Base-by-base conservation (phyloP, 2,888 invertebrate species). In the Spicauda simplicius region DNA sequence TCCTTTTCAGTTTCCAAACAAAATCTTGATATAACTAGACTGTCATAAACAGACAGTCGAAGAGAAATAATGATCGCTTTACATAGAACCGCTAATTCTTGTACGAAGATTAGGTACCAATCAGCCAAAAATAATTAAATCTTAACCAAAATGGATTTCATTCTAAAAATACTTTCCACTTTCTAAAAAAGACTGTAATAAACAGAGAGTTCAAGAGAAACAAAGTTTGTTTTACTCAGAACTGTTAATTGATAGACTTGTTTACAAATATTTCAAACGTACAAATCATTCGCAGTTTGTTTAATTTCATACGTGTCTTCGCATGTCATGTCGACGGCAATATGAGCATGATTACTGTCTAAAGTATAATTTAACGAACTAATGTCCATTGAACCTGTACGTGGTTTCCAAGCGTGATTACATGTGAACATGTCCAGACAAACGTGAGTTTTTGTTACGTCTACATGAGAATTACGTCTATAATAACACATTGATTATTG, bases 381-480 rank as follows among this genome's bases (percentile, higher is more conserved):
- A 25, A 25, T 80, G 81, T 78, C 71, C 81, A 73, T 80, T 84
- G 82, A 83, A 82, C 81, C 73, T 78, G 53, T 73, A 74, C 72
- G 79, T 80, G 78, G 80, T 78, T 75, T 76, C 71, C 73, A 72
- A 74, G 72, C 74, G 73, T 77, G 76, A 76, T 77, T 77, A 78
- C 65, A 41, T 20, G n/a, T 25, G 25, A 48, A 48, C 11, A 69
- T 75, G 73, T 79, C 82, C 82, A 83, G 82, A 81, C 79, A 75
- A 74, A 78, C 67, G 54, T 59, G 56, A 55, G 60, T 65, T 65
- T 64, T 58, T 53, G 56, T 56, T 56, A 30, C 56, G 37, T 56
- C 52, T 18, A 45, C 53, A 59, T 45, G 59, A 59, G 54, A 59
- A 59, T 65, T 59, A 59, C 30, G 30, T 59, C 65, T 54, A 45